A percentile compares a stretch with the other conserved stretches of the same genome.
phyloP scores from a whole-genome alignment of 2,888 invertebrate species.

The Leistus spinibarbis region DNA sequence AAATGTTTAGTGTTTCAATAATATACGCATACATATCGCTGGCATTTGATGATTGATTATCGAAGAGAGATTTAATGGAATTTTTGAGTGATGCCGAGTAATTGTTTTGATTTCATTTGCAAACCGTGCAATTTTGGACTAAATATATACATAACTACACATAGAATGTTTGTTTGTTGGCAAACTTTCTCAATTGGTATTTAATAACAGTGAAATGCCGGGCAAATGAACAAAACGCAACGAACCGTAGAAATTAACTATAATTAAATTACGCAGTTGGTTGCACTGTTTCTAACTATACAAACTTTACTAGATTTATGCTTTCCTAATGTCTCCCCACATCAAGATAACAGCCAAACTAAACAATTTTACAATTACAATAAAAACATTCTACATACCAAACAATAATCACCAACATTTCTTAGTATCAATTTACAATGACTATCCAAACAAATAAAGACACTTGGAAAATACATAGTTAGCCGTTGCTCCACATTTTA shows the following conservation, averaged over 20 bases:
- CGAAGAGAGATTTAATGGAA: not conserved
- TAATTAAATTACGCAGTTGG: slow-evolving; percentile 34
- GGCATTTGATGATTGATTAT: not conserved
- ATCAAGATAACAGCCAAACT: not conserved
- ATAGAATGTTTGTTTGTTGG: not conserved
- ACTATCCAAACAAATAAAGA: too few species aligned
- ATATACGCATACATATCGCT: too few species aligned
- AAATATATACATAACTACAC: not conserved
- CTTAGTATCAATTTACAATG: too few species aligned
- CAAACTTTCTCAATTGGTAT: slow-evolving; percentile 38
- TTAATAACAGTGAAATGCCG: slow-evolving; percentile 34
- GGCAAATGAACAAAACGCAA: slow-evolving; percentile 13
- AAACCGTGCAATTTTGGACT: not conserved
- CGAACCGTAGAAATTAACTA: slow-evolving; percentile 32
- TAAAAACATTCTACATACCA: not conserved
- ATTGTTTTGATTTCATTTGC: not conserved
- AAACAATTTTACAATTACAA: not conserved
- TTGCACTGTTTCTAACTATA: slow-evolving; percentile 16
- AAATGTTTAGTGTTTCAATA: too few species aligned
- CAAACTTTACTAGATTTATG: not conserved
- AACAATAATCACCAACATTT: too few species aligned
- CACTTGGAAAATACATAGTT: too few species aligned
- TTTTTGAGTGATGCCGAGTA: not conserved
- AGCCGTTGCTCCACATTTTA: too few species aligned
- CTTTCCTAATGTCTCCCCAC: not conserved